Base-by-base conservation (phyloP, 2,113 vertebrate genomes). In the Terrapene triunguis region DNA sequence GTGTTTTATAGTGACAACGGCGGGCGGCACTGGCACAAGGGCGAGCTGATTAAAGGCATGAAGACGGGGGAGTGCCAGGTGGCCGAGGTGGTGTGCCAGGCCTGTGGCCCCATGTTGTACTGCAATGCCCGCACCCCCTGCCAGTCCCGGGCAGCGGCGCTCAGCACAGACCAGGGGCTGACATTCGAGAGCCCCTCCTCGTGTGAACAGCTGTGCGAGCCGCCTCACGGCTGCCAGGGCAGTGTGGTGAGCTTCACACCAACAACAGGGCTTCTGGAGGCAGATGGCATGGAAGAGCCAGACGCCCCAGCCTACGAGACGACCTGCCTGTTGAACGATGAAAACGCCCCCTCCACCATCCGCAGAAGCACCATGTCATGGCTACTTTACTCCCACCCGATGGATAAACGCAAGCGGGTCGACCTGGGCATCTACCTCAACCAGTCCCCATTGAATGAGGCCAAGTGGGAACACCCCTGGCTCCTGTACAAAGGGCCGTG, bases 321-420 rank as follows among this genome's bases (percentile, higher is more conserved):
- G 9, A 8, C 72, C 2, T 9, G 35, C 78, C 76, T 69, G n/a
- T 78, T 32, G 32, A 72, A 76, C 47, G 53, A 42, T 50, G 3
- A 19, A 13, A 12, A 1, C 2, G 10, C 24, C 1, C 53, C 91
- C 17, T 17, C 51, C 5, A 12, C 38, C 8, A 17, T 57, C 14
- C 84, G 2, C 10, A 44, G 9, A 13, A 2, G 1, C 0, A 0
- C 16, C 0, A 11, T 21, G 1, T 96, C 98, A 0, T 99, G 99
- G 99, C 97, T 99, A 8, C 97, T 99, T 6, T 99, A 99, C 97
- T 99, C 99, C 25, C 99, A 99, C 72, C 99, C 99, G 9, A 98
- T 98, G 6, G 84, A 89, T 94, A 98, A 88, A 85, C 97, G 11
- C 5, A 92, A 48, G 6, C 98, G 99, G 12, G 69, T 94, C 0